Evolutionary conservation across 2,797 vertebrate genomes (phyloP).

Genomic region (Anas acuta): DNA sequence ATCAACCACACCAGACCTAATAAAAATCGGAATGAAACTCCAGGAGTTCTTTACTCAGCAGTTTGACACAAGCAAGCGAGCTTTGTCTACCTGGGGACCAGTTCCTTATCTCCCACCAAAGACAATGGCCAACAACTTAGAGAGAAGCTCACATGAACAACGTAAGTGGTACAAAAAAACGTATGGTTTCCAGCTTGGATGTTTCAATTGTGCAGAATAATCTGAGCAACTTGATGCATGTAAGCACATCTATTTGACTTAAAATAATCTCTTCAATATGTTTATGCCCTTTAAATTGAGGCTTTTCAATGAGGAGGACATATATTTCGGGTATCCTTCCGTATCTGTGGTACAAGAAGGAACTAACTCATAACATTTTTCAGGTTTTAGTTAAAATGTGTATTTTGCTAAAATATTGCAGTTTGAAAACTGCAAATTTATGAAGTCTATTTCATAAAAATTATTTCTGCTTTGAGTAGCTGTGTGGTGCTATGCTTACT

Average conservation of each 20-base stretch:
- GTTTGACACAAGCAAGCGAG: conserved; percentile 98
- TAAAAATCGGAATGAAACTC: conserved; percentile 99
- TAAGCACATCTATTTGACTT: neutral
- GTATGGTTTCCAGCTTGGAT: neutral
- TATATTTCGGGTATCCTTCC: neutral
- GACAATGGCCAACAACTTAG: conserved; percentile 85
- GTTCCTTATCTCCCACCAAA: conserved; percentile 95
- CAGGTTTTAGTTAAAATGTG: neutral
- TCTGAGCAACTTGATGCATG: neutral
- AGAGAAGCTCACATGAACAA: conserved; percentile 90
- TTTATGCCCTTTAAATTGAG: neutral
- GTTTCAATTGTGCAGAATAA: neutral
- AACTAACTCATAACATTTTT: neutral
- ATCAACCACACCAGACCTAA: conserved; percentile 97
- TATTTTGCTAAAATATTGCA: neutral
- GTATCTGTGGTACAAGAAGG: neutral
- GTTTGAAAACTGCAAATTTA: neutral
- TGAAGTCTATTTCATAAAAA: neutral
- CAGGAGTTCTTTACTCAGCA: conserved; percentile 99
- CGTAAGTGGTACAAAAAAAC: conserved; percentile 78
- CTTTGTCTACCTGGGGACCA: conserved; percentile 97
- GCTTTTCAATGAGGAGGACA: neutral
- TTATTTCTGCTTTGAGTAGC: neutral
- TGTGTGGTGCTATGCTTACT: neutral
- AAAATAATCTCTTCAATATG: neutral